A percentile compares a stretch with the other conserved stretches of the same genome.
phyloP scores from a whole-genome alignment of 2,797 vertebrate species.

The Poliocrania exsul region DNA sequence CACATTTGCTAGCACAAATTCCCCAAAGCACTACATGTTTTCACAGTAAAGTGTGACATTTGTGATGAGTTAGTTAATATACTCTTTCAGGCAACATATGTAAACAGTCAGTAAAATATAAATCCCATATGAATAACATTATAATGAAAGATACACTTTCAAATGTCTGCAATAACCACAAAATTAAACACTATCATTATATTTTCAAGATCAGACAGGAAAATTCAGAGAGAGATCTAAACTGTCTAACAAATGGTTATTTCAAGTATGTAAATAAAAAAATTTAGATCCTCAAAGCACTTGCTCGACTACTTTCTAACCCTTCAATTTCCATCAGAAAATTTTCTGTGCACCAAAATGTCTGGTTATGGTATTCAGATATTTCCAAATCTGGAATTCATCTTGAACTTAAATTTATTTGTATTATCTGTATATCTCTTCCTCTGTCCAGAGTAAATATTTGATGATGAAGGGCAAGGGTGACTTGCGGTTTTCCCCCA shows the following conservation, averaged over 20 bases:
- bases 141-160: not conserved
- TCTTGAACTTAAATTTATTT: not conserved
- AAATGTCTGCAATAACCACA: not conserved
- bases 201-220: not conserved
- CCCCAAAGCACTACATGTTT: not conserved
- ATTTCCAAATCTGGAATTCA: not conserved
- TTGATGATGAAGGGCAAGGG: not conserved
- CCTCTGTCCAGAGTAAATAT: conserved; percentile 35
- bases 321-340: not conserved
- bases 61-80: not conserved
- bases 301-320: not conserved
- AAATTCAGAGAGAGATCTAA: not conserved
- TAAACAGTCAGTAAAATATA: not conserved
- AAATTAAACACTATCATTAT: not conserved
- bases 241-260: not conserved
- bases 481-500: not conserved
- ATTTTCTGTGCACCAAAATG: not conserved
- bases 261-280: not conserved
- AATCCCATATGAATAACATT: not conserved
- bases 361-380: not conserved
- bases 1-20: not conserved
- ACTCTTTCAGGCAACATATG: not conserved
- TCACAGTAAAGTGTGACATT: not conserved
- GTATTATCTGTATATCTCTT: not conserved
- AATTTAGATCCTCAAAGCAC: not conserved